Evolutionary conservation across 2,888 invertebrate genomes (phyloP).

Genomic region (Coenonympha glycerion): DNA sequence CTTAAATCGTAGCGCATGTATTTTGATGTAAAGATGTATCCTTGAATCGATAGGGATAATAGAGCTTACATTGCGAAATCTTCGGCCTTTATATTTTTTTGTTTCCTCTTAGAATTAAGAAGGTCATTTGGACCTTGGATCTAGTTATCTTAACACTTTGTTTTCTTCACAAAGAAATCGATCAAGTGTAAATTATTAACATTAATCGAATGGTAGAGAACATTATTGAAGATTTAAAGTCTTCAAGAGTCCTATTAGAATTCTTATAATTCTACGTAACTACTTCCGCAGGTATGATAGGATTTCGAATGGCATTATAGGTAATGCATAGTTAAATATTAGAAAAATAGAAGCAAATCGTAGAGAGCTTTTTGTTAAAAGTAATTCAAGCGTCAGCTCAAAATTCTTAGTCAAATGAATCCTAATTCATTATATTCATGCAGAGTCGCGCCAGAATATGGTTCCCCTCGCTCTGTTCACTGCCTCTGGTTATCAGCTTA

Average conservation of each 20-base stretch:
- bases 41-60: constrained; percentile 53
- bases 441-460: constrained; percentile 71
- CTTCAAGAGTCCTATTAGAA: background rate
- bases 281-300: too few species aligned
- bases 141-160: constrained; percentile 44
- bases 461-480: constrained; percentile 71
- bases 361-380: constrained; percentile 46
- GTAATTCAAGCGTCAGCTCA: constrained; percentile 52
- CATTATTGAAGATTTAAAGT: too few species aligned
- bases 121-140: constrained; percentile 54
- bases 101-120: constrained; percentile 45
- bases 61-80: constrained; percentile 30
- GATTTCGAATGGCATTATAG: background rate
- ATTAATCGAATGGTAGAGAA: too few species aligned
- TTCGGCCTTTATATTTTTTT: constrained; percentile 38
- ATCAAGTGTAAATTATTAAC: background rate
- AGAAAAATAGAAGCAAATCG: constrained; percentile 20
- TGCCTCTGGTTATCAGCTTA: constrained; percentile 75
- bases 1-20: constrained; percentile 44
- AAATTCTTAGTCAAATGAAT: constrained; percentile 64
- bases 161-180: constrained; percentile 36
- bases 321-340: background rate
- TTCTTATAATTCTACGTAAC: background rate
- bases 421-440: constrained; percentile 74
- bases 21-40: constrained; percentile 44